Conservation (phyloP, 1,140 invertebrate species). For the Idris sp. region DNA sequence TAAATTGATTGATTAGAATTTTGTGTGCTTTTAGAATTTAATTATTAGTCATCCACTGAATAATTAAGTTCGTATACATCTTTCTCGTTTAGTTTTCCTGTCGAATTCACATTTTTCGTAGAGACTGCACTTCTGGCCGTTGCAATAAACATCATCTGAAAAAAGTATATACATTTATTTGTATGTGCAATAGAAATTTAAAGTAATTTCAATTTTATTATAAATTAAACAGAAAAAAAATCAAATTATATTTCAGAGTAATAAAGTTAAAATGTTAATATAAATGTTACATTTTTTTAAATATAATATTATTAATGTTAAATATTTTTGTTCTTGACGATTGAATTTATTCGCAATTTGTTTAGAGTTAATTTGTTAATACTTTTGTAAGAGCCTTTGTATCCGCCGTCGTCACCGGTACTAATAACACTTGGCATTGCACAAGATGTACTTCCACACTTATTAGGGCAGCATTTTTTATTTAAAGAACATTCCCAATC, state of each 20-base stretch:
- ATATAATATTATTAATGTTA: no score
- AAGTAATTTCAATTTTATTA: background rate
- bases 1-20: no score
- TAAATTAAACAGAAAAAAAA: no score
- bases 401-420: conserved; percentile 68
- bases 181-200: background rate
- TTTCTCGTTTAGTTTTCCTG: conserved; percentile 81
- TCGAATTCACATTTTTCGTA: conserved; percentile 84
- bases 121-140: conserved; percentile 82
- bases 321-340: no score
- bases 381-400: conserved; percentile 55
- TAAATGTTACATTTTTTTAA: no score
- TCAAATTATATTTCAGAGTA: no score
- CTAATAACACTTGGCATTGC: conserved; percentile 75
- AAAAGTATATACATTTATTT: background rate
- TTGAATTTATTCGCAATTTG: no score
- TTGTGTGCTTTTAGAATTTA: no score
- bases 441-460: conserved; percentile 84
- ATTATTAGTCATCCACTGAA: no score
- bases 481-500: conserved; percentile 82
- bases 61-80: conserved; percentile 81
- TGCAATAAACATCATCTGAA: conserved; percentile 80
- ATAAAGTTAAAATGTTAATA: no score
- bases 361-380: background rate
- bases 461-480: conserved; percentile 84